Evolutionary conservation across 2,888 invertebrate species (phyloP).

Genomic region (Pterostichus madidus): DNA sequence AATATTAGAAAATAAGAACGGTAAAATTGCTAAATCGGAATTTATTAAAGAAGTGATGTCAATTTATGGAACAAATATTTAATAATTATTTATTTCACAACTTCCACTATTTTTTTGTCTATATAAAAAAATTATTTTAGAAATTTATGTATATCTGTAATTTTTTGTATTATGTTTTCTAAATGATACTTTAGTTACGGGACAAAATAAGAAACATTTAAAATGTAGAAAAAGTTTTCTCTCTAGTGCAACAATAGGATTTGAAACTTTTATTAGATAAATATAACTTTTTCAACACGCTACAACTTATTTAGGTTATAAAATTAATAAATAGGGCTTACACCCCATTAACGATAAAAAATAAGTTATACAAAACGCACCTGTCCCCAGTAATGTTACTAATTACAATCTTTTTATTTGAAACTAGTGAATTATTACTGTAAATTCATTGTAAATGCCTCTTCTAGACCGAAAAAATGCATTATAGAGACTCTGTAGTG

Average conservation of each 20-base stretch:
- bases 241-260: not conserved
- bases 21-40: too few relatives aligned
- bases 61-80: too few relatives aligned
- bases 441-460: not conserved
- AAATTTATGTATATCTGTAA: conserved; percentile 45
- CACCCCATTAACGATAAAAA: not conserved
- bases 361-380: not conserved
- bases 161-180: conserved; percentile 35
- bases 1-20: too few relatives aligned
- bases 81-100: too few relatives aligned
- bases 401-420: conserved; percentile 17
- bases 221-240: not conserved
- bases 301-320: not conserved
- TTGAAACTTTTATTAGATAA: not conserved
- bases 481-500: too few relatives aligned
- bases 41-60: not conserved
- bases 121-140: too few relatives aligned
- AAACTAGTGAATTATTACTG: not conserved
- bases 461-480: too few relatives aligned
- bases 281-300: not conserved
- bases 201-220: conserved; percentile 40
- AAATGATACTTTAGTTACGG: conserved; percentile 60
- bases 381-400: conserved; percentile 5
- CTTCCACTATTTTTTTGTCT: too few relatives aligned
- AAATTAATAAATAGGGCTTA: not conserved